These are phyloP conservation scores for Ecdyonurus torrentis DNA, from an alignment of 2,888 invertebrate genomes.

Conservation along the genomic window DNA sequence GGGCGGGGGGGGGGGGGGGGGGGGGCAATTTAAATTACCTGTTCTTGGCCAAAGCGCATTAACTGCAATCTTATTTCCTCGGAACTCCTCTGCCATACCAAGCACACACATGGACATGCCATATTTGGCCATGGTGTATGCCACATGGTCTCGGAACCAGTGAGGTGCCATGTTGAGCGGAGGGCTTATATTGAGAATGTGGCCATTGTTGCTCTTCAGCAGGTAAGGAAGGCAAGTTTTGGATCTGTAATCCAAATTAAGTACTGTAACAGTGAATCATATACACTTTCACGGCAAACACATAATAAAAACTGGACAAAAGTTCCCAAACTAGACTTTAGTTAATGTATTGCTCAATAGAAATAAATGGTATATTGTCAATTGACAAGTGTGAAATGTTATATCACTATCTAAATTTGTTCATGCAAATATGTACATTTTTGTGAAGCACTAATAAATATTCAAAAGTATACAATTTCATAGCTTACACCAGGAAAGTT, in stretches of 20 bases:
- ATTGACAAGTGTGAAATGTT: too few species aligned
- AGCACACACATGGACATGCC: constrained; percentile 98
- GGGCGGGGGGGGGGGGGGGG: too few species aligned
- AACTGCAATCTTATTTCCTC: constrained; percentile 64
- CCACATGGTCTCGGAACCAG: constrained; percentile 87
- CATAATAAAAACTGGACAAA: not conserved
- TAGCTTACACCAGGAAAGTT: constrained; percentile 76
- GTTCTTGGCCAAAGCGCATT: constrained; percentile 96
- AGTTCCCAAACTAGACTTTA: too few species aligned
- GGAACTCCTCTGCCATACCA: constrained; percentile 93
- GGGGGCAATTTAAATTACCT: too few species aligned
- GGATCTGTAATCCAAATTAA: constrained; percentile 44
- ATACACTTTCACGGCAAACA: too few species aligned
- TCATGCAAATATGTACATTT: too few species aligned
- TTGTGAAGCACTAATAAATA: too few species aligned
- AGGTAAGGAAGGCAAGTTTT: constrained; percentile 78
- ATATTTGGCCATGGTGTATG: constrained; percentile 97
- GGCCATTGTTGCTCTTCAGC: constrained; percentile 73
- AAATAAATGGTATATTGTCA: too few species aligned
- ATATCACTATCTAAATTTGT: too few species aligned
- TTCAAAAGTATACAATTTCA: not conserved
- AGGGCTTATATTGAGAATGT: constrained; percentile 89
- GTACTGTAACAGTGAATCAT: too few species aligned
- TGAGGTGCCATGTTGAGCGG: constrained; percentile 74
- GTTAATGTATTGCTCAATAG: too few species aligned